A percentile compares a stretch with the other conserved stretches of the same genome.
phyloP scores from a whole-genome alignment of 2,797 vertebrate genomes.

The Falco cherrug region DNA sequence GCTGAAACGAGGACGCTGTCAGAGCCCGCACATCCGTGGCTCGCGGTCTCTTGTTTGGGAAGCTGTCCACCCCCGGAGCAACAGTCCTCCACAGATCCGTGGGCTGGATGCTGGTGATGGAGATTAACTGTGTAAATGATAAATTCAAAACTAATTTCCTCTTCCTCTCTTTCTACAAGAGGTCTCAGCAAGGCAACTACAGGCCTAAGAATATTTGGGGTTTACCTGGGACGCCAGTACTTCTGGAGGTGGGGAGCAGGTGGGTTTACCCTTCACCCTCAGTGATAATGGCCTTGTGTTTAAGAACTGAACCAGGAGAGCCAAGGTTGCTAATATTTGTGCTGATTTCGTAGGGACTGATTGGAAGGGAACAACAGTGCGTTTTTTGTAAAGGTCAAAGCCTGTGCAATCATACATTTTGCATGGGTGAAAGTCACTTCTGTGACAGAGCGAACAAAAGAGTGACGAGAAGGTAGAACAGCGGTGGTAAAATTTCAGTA shows the following conservation, averaged over 20 bases:
- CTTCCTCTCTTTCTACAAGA: not conserved
- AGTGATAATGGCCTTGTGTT: not conserved
- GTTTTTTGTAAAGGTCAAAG: conserved; percentile 64
- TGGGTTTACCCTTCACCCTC: not conserved
- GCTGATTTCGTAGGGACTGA: not conserved
- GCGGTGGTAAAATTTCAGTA: not conserved
- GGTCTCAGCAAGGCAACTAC: not conserved
- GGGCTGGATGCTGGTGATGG: not conserved
- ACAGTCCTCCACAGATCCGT: rapidly evolving
- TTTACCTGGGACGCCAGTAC: not conserved
- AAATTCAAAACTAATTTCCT: not conserved
- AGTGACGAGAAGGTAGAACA: conserved; percentile 25
- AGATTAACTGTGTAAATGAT: not conserved
- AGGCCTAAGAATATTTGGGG: not conserved
- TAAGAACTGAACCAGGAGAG: not conserved
- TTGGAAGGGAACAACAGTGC: not conserved
- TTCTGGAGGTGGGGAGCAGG: not conserved
- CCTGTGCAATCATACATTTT: conserved; percentile 47
- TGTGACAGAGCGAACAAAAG: conserved; percentile 38
- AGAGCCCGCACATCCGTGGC: not conserved
- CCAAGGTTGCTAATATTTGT: not conserved
- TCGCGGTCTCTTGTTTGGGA: not conserved
- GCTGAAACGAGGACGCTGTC: not conserved
- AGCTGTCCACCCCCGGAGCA: not conserved
- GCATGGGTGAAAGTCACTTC: conserved; percentile 53